These are phyloP conservation scores for Tenthredo notha DNA, from an alignment of 2,888 invertebrate species.

Conservation along the genomic window DNA sequence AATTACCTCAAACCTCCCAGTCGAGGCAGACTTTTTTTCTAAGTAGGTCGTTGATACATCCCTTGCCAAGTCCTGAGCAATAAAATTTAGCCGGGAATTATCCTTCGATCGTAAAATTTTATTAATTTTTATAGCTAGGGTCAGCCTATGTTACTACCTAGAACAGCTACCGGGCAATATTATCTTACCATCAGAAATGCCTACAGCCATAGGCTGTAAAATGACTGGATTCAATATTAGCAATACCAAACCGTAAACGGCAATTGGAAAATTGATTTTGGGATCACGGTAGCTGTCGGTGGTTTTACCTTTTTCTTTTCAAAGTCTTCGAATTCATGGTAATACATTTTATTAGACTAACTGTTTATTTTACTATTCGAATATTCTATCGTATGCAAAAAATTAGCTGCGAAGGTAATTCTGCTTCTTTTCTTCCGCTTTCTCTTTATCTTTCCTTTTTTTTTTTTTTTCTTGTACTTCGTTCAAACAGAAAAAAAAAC, in stretches of 20 bases:
- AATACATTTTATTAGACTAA: neutral
- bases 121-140: constrained; percentile 63
- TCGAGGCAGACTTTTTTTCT: constrained; percentile 48
- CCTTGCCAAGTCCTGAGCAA: neutral
- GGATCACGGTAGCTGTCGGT: neutral
- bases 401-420: neutral
- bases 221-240: neutral
- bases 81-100: constrained; percentile 42
- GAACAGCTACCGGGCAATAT: constrained; percentile 60
- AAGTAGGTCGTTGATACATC: constrained; percentile 46
- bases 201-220: constrained; percentile 13
- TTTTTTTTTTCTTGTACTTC: neutral
- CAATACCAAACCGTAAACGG: constrained; percentile 13
- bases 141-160: constrained; percentile 59
- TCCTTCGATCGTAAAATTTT: constrained; percentile 59
- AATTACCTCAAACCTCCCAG: constrained; percentile 13
- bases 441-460: neutral
- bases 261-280: neutral
- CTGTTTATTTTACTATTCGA: neutral
- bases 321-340: neutral
- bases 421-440: neutral
- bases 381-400: neutral
- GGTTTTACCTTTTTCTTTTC: neutral
- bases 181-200: constrained; percentile 8
- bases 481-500: neutral